Percentiles rank a stretch among this genome's conserved stretches.
Evolutionary conservation across 2,113 vertebrate genomes (phyloP).

Genomic region (Mustela lutreola): DNA sequence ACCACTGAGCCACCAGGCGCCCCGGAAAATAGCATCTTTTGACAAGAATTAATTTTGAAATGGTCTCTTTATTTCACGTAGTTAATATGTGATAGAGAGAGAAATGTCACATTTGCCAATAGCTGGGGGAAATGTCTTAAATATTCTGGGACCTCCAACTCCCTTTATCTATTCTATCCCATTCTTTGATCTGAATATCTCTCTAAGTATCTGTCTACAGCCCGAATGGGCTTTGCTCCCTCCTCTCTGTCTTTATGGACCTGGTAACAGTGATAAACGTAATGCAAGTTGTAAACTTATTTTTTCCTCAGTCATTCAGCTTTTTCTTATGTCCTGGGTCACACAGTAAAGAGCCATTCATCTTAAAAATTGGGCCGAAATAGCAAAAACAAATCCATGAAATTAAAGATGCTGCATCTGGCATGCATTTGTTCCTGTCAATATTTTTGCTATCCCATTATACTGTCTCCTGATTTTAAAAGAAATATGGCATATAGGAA

Average conservation of each 20-base stretch:
- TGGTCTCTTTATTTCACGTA: conserved; percentile 8
- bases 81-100: background rate
- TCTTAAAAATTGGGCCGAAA: background rate
- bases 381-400: background rate
- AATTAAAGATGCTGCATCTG: background rate
- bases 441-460: background rate
- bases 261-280: background rate
- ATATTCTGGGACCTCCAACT: background rate
- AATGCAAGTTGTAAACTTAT: background rate
- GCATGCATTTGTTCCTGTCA: background rate
- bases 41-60: conserved; percentile 43
- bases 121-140: conserved; percentile 29
- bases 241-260: background rate
- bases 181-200: background rate
- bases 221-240: background rate
- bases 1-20: too few relatives aligned
- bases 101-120: conserved; percentile 40
- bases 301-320: background rate
- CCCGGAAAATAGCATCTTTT: conserved; percentile 12
- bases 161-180: background rate
- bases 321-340: background rate
- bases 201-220: background rate
- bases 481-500: background rate
- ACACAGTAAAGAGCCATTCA: background rate
- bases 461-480: background rate